A percentile compares a stretch with the other conserved stretches of the same genome.
Evolutionary conservation across 2,888 invertebrate species (phyloP).

Genomic region (Buathra laborator): DNA sequence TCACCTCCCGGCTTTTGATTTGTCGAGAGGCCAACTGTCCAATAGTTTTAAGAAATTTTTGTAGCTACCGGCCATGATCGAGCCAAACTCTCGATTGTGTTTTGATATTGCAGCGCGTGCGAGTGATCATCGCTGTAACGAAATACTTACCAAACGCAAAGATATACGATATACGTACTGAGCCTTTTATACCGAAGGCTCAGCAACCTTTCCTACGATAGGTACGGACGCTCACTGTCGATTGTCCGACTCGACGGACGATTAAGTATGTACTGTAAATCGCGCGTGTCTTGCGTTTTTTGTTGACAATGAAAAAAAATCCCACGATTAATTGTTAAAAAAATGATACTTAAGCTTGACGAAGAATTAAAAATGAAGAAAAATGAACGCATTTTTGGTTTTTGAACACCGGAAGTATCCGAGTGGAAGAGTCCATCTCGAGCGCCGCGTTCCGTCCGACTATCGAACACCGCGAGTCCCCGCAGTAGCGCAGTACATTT

Average conservation of each 20-base stretch:
- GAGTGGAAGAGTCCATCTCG: background rate
- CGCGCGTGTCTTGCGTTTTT: background rate
- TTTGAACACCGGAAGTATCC: slow-evolving; percentile 7
- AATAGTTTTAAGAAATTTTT: slow-evolving; percentile 91
- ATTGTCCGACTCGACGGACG: background rate
- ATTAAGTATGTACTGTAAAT: background rate
- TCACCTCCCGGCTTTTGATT: slow-evolving; percentile 91
- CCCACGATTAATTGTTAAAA: too few relatives aligned
- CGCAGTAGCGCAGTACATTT: slow-evolving; percentile 37
- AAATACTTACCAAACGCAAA: background rate
- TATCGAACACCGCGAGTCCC: slow-evolving; percentile 33
- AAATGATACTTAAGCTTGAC: too few relatives aligned
- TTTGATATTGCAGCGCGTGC: slow-evolving; percentile 38
- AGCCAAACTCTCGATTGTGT: slow-evolving; percentile 29
- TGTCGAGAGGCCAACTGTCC: slow-evolving; percentile 93
- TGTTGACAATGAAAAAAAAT: too few relatives aligned
- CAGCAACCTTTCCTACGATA: background rate
- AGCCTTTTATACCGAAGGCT: background rate
- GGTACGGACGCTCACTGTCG: background rate
- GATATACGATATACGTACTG: background rate
- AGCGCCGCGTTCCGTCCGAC: slow-evolving; percentile 51
- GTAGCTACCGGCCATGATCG: slow-evolving; percentile 89
- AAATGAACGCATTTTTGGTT: background rate
- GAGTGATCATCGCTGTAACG: background rate
- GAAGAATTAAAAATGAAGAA: background rate